These are phyloP conservation scores for Himalopsyche tibetana DNA, from an alignment of 2,888 invertebrate species.

Conservation along the genomic window DNA sequence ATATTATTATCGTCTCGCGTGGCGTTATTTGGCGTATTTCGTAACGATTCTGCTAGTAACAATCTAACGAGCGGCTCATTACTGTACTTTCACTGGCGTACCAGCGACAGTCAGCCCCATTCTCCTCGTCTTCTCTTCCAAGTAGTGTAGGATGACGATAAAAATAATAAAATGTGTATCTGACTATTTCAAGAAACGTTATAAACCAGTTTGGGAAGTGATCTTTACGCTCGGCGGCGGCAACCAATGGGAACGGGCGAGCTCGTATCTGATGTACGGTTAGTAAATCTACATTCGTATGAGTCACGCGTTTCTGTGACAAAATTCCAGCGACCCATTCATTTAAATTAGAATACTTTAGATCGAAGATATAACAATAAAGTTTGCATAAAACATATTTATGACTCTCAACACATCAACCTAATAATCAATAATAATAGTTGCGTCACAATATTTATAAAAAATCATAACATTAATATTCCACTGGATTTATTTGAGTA, in stretches of 20 bases:
- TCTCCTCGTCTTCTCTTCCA: neutral
- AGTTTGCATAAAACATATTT: neutral
- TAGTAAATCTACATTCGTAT: conserved; percentile 3
- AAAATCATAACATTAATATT: no score
- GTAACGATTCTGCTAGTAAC: conserved; percentile 6
- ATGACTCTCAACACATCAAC: no score
- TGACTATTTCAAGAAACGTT: conserved; percentile 32
- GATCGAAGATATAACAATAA: neutral
- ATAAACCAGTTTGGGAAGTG: conserved; percentile 14
- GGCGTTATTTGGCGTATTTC: conserved; percentile 26
- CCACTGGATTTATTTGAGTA: no score
- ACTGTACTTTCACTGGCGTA: conserved; percentile 42
- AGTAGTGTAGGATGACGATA: conserved; percentile 15
- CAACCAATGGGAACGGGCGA: conserved; percentile 14
- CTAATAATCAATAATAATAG: no score
- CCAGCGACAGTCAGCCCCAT: neutral
- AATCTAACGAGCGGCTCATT: conserved; percentile 10
- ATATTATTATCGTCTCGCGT: conserved; percentile 3
- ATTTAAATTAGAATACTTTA: conserved; percentile 4
- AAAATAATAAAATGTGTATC: conserved; percentile 21
- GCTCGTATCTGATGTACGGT: neutral
- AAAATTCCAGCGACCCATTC: conserved; percentile 32
- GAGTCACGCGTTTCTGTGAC: conserved; percentile 25
- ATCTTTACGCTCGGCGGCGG: neutral
- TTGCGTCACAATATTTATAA: no score